Evolutionary conservation across 1,140 invertebrate genomes (phyloP), one percentile per base, ranked within the genome.

Genomic region (Zaprionus africanus): DNA sequence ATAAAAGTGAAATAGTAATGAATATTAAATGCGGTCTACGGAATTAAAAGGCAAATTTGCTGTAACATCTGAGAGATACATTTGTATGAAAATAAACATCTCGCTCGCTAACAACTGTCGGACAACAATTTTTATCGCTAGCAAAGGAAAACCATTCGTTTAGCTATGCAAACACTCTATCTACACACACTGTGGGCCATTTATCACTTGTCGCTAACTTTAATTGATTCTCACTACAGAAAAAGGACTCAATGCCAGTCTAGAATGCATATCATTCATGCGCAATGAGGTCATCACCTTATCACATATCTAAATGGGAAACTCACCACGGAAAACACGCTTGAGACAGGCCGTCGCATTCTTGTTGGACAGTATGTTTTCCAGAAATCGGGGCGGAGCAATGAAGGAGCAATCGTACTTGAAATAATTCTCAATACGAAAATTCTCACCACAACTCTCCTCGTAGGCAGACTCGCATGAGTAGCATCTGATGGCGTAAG

Each of bases 271-370:
- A 31, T 17, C 15, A 15, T 54, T 15, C 15, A n/a, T 46, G 31
- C 2, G 41, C n/a, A n/a, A 49, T 31, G 62, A 51, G 46, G 46
- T 51, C 46, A 51, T 19, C 19, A 4, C 13, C 11, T 24, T 26
- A 60, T 26, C 17, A 22, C 26, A 12, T 19, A n/a, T n/a, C n/a
- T n/a, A 11, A 4, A 34, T 34, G 24, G 43, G 4, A 54, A 46
- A 82, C 84, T 81, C 34, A 88, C 84, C 84, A 72, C 67, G 82
- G 43, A 84, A 90, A 46, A 80, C 60, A 5, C 82, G 69, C 49
- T 92, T 92, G 49, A 92, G 76, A 17, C 91, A 92, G n/a, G 87
- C 91, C 31, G 91, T 92, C 31, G 91, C 84, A 78, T 92, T 92
- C 12, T 66, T 68, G 28, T 41, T 78, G 41, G 63, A 60, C 36